These are phyloP conservation scores for Pecten maximus DNA, from an alignment of 2,888 invertebrate species.

Conservation along the genomic window DNA sequence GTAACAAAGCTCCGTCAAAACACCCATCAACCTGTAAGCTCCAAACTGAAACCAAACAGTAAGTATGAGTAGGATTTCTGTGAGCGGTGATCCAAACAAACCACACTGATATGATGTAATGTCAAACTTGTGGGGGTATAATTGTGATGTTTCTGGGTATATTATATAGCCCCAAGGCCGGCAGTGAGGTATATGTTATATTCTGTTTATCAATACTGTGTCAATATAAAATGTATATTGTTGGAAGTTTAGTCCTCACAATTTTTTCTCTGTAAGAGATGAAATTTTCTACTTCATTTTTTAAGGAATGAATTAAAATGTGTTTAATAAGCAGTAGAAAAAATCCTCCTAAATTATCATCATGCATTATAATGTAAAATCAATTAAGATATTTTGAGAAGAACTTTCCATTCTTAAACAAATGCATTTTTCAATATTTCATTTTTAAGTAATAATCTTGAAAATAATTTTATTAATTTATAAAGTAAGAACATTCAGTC, in stretches of 20 bases:
- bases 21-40: background rate
- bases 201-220: background rate
- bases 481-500: background rate
- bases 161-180: background rate
- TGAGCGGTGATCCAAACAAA: background rate
- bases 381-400: background rate
- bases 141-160: background rate
- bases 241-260: background rate
- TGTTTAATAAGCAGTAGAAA: too few species aligned
- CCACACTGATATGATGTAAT: background rate
- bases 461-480: background rate
- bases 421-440: background rate
- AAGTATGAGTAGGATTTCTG: background rate
- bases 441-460: background rate
- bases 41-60: background rate
- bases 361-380: background rate
- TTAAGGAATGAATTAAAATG: too few species aligned
- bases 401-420: background rate
- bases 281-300: background rate
- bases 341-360: background rate
- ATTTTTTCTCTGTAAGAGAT: conserved; percentile 1
- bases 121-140: background rate
- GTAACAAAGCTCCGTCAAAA: background rate
- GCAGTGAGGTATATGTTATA: background rate
- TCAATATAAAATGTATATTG: background rate